phyloP scores from a whole-genome alignment of 2,888 invertebrate genomes.

The Amphipyra berbera region DNA sequence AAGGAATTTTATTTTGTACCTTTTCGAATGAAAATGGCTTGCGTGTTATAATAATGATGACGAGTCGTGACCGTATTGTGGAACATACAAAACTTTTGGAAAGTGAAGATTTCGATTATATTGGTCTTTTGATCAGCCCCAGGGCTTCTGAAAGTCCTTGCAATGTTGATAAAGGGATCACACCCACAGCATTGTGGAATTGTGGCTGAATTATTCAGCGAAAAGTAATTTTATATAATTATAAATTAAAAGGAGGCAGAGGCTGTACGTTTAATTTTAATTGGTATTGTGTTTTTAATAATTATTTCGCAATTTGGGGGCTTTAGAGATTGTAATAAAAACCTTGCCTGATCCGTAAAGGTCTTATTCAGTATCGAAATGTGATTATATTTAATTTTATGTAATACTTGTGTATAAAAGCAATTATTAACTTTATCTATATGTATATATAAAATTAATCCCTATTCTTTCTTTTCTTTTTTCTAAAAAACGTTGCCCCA shows the following conservation, averaged over 20 bases:
- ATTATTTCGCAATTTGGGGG: slow-evolving; percentile 30
- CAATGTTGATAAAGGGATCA: slow-evolving; percentile 46
- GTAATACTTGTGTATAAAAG: too few species aligned
- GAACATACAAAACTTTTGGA: slow-evolving; percentile 66
- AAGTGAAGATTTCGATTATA: slow-evolving; percentile 65
- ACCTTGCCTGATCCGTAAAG: too few species aligned
- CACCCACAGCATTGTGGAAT: slow-evolving; percentile 16
- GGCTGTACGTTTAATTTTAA: slow-evolving; percentile 32
- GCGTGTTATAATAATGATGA: slow-evolving; percentile 51
- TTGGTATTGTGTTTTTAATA: slow-evolving; percentile 38
- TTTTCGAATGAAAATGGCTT: slow-evolving; percentile 62
- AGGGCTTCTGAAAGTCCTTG: slow-evolving; percentile 34
- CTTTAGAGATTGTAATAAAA: too few species aligned
- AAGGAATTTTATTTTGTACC: slow-evolving; percentile 55
- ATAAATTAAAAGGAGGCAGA: slow-evolving; percentile 17
- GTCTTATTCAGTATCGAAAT: too few species aligned
- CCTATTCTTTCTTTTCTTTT: too few species aligned
- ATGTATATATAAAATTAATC: too few species aligned
- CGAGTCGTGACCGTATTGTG: slow-evolving; percentile 70
- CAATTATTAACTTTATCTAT: too few species aligned
- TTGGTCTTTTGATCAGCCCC: slow-evolving; percentile 59
- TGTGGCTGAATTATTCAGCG: slow-evolving; percentile 31
- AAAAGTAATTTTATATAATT: slow-evolving; percentile 42
- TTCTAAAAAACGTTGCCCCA: too few species aligned
- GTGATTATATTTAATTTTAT: too few species aligned